These are phyloP conservation scores for Trissonchulus latispiculum DNA, from an alignment of 2,888 invertebrate genomes.

Conservation along the genomic window DNA sequence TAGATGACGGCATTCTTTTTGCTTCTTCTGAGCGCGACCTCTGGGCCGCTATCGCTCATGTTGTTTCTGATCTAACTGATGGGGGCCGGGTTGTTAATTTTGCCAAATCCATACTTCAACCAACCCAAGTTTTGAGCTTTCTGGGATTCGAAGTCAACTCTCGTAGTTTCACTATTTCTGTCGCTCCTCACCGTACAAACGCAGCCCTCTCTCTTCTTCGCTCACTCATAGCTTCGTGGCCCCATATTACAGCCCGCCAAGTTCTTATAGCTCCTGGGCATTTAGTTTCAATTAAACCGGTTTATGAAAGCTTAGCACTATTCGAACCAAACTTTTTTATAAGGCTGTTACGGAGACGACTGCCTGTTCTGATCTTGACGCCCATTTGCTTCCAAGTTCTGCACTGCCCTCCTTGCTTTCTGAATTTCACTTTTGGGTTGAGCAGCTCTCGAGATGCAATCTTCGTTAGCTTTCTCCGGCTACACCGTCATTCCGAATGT, in stretches of 20 bases:
- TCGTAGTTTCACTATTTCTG: background rate
- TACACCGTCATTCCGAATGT: background rate
- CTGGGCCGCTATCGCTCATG: background rate
- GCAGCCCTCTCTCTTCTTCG: background rate
- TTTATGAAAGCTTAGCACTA: background rate
- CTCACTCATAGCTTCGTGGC: background rate
- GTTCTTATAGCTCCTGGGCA: background rate
- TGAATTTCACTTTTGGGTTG: too few species aligned
- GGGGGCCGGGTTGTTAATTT: background rate
- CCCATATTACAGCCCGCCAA: background rate
- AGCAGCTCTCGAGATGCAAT: too few species aligned
- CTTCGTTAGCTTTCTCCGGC: too few species aligned
- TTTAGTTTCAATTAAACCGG: background rate
- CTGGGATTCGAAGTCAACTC: background rate
- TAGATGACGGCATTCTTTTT: background rate
- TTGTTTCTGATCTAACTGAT: background rate
- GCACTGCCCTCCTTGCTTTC: too few species aligned
- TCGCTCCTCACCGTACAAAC: background rate
- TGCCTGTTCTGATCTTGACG: too few species aligned
- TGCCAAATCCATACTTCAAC: background rate
- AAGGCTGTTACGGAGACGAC: too few species aligned
- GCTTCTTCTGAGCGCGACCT: background rate
- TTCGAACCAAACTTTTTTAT: background rate
- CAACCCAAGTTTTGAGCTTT: background rate
- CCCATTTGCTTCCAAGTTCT: too few species aligned